Evolutionary conservation across 2,888 invertebrate genomes (phyloP).

Genomic region (Chloroclystis v-ata): DNA sequence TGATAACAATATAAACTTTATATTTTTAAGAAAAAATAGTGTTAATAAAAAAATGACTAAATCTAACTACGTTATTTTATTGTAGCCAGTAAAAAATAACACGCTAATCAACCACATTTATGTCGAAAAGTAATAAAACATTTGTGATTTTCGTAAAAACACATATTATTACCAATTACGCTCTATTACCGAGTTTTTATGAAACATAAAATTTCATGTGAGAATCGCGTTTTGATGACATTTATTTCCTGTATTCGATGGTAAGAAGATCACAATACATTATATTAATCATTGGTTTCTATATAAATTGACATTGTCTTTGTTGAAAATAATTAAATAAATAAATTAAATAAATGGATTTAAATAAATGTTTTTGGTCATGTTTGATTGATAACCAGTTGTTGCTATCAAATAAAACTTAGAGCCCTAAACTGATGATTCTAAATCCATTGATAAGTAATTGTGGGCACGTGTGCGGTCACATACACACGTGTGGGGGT

Average conservation of each 20-base stretch:
- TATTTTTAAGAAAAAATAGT: too few species aligned
- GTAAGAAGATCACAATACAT: neutral
- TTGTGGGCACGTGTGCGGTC: constrained; percentile 53
- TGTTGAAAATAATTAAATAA: too few species aligned
- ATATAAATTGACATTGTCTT: too few species aligned
- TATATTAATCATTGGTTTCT: too few species aligned
- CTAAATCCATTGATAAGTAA: constrained; percentile 49
- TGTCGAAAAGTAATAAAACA: constrained; percentile 20
- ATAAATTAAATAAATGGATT: too few species aligned
- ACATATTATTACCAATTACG: constrained; percentile 6
- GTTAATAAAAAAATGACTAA: neutral
- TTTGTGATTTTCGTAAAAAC: constrained; percentile 20
- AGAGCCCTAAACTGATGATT: too few species aligned
- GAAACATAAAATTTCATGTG: constrained; percentile 21
- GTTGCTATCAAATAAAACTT: too few species aligned
- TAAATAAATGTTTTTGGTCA: too few species aligned
- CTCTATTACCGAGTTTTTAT: neutral
- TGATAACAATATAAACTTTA: too few species aligned
- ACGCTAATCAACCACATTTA: constrained; percentile 14
- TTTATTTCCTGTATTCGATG: constrained; percentile 4
- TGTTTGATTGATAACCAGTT: too few species aligned
- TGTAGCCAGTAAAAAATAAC: constrained; percentile 4
- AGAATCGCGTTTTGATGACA: constrained; percentile 3
- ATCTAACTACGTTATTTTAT: constrained; percentile 4
- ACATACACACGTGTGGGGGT: constrained; percentile 46